Conservation (phyloP, 23 tunicate species). For the Halocynthia roretzi region DNA sequence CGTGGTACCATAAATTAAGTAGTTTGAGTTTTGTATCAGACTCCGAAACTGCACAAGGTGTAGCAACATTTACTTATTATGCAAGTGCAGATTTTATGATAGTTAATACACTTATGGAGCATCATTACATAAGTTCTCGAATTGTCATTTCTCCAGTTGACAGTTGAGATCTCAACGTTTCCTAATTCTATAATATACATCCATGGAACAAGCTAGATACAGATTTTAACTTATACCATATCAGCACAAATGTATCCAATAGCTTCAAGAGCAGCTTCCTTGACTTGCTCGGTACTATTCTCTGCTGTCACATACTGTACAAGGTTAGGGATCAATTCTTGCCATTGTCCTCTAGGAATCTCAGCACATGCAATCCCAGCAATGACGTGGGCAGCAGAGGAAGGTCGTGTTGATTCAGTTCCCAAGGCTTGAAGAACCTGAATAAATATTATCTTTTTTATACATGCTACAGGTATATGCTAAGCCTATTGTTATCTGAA, state of each 20-base stretch:
- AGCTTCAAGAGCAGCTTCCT: conserved; percentile 96
- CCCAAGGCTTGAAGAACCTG: conserved; percentile 77
- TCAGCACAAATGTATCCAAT: conserved; percentile 98
- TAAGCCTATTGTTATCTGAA: neutral
- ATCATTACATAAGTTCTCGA: too few relatives aligned
- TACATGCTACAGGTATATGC: neutral
- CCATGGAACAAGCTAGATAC: too few relatives aligned
- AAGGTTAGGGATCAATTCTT: conserved; percentile 63
- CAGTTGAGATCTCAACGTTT: too few relatives aligned
- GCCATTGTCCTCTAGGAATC: conserved; percentile 78
- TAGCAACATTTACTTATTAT: too few relatives aligned
- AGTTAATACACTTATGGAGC: too few relatives aligned
- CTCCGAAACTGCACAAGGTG: too few relatives aligned
- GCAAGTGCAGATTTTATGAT: too few relatives aligned
- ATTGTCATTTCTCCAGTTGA: too few relatives aligned
- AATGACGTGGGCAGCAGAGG: conserved; percentile 94
- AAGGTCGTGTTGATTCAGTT: conserved; percentile 82
- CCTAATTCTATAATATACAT: too few relatives aligned
- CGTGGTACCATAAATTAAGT: too few relatives aligned
- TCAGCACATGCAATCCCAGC: conserved; percentile 99
- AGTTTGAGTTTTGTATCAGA: too few relatives aligned
- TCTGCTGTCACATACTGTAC: conserved; percentile 53
- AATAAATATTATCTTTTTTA: neutral
- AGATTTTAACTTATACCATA: conserved; percentile 31
- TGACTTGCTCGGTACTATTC: conserved; percentile 37